Evolutionary conservation across 92 coral and sea anemone species (phyloP), one percentile per base, ranked within the genome.

Genomic region (Meandrina meandrites): DNA sequence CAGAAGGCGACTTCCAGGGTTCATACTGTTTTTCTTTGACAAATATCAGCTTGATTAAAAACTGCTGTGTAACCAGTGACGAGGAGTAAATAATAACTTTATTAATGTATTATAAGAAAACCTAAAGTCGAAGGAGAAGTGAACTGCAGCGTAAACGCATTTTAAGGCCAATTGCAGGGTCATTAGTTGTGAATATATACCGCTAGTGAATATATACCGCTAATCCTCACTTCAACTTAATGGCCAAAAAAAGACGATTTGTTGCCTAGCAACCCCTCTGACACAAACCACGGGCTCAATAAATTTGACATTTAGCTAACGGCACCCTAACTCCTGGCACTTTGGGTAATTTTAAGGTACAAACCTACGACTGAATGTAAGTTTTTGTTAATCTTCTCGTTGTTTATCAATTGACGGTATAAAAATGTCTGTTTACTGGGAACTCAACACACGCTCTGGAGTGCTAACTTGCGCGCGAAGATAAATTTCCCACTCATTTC

Each of bases 201-300:
- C n/a, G 32, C 57, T 51, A 9, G 57, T 51, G 57, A 51, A n/a
- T n/a, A 3, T 11, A 64, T 60, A 71, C 18, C 9, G n/a, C 6
- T 5, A 8, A 22, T 34, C n/a, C 15, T 36, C n/a, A 19, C 48
- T 73, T 73, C 45, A 40, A 40, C n/a, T n/a, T n/a, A 40, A 40
- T 40, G 45, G 76, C 11, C 40, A 1, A 2, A 10, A 68, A n/a
- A n/a, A n/a, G n/a, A n/a, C n/a, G 35, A 27, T 28, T 8, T 27
- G 78, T 73, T 73, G 51, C 78, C 19, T 35, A 37, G 78, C 78
- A 73, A 73, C 78, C 24, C 19, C 50, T 8, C 48, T 73, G 78
- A 19, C 50, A 47, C 19, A 37, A 36, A 72, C 47, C 9, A 19
- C 4, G 14, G 48, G 78, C 50, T 34, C 76, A 64, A n/a, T 64